Base-by-base conservation (phyloP, 2,888 invertebrate species). In the Melipona beecheii region DNA sequence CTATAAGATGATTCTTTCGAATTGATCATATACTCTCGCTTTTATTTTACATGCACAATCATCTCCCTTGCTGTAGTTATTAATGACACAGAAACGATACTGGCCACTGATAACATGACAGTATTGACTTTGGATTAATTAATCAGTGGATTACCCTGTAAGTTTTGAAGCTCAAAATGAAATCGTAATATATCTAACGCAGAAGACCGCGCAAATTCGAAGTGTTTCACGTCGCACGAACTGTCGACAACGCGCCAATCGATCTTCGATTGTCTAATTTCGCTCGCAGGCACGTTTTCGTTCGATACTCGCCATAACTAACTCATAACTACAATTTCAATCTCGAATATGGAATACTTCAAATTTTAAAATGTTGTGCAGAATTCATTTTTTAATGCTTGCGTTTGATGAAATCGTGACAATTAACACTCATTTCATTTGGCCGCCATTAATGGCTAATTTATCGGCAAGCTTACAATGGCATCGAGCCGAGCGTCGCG, bases 181-280 rank as follows among this genome's bases (percentile, higher is more conserved):
- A 75, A 9, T 43, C 36, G 36, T 52, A 52, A 15, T 52, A 43
- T 43, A 43, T 19, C 52, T 52, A 6, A 52, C 17, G 43, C n/a
- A 17, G 21, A 49, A 49, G 27, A 66, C 31, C 60, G 24, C 43
- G 49, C 49, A 60, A 52, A 17, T 52, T 74, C 60, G 31, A 73
- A 73, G 77, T 65, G 76, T 74, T 72, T 69, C 69, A 50, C 54
- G 72, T 54, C 68, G 62, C 75, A 69, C 74, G 81, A 74, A 72
- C 78, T 84, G 78, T 84, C 83, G 84, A 89, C 87, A 89, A 87
- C 83, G 78, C 74, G 75, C 56, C 86, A 79, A 87, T 87, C 86
- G 87, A 87, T 86, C 79, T 84, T 36, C 73, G 60, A 56, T 74
- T 77, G 60, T 58, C 3, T 62, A 49, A 62, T 62, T 64, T 11